Evolutionary conservation across 2,113 vertebrate species (phyloP).

Genomic region (Periophthalmus modestus): DNA sequence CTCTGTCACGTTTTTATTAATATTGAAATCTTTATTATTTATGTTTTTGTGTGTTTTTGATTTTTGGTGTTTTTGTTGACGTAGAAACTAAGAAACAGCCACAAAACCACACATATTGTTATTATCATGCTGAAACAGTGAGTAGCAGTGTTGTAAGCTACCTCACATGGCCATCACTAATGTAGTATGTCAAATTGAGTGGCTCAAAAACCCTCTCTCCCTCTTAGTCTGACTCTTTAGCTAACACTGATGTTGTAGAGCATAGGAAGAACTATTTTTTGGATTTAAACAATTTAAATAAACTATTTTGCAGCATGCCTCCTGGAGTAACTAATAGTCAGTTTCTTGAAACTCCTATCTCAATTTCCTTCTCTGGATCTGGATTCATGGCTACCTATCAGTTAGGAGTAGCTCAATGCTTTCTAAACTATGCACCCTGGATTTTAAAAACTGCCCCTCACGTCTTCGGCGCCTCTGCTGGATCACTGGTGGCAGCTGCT

Average conservation of each 20-base stretch:
- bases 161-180: conserved; percentile 57
- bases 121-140: background rate
- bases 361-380: conserved; percentile 82
- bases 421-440: conserved; percentile 73
- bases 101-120: background rate
- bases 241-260: background rate
- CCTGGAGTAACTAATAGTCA: conserved; percentile 29
- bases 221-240: background rate
- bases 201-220: conserved; percentile 20
- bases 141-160: background rate
- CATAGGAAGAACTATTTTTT: background rate
- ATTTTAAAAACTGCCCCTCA: conserved; percentile 70
- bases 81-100: background rate
- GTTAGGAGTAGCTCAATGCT: conserved; percentile 80
- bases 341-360: conserved; percentile 45
- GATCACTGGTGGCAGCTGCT: conserved; percentile 81
- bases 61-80: background rate
- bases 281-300: background rate
- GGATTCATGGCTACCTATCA: conserved; percentile 84
- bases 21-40: background rate
- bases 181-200: conserved; percentile 49
- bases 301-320: conserved; percentile 42
- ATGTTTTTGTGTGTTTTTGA: background rate
- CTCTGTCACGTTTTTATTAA: background rate
- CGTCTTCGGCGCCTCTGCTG: conserved; percentile 81